Conservation (phyloP, 2,113 vertebrate species). For the Centrocercus urophasianus region DNA sequence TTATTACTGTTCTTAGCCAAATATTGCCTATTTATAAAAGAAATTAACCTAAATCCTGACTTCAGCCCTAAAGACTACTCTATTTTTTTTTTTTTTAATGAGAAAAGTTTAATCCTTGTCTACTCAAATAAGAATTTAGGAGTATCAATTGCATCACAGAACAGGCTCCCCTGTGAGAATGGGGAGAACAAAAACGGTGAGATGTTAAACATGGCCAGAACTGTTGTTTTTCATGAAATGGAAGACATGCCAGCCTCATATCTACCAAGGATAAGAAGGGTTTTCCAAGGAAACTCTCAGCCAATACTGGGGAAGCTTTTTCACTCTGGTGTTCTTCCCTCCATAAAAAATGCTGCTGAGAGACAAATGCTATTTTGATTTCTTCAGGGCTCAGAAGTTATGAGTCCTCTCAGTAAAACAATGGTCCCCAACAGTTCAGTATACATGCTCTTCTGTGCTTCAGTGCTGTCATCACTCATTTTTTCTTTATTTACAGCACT, state of each 20-base stretch:
- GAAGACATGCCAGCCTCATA: not conserved
- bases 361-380: not conserved
- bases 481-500: not conserved
- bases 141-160: not conserved
- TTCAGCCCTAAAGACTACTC: not conserved
- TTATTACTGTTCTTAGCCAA: not conserved
- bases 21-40: not conserved
- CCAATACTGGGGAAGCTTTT: not conserved
- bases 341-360: not conserved
- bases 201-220: accelerated
- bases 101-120: not conserved
- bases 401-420: not conserved
- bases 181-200: not conserved
- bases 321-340: not conserved
- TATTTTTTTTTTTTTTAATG: not conserved
- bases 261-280: accelerated
- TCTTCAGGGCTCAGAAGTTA: not conserved
- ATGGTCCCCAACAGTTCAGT: not conserved
- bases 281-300: not conserved
- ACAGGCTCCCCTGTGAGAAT: not conserved
- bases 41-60: not conserved
- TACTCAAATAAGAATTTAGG: not conserved
- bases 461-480: not conserved
- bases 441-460: not conserved
- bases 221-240: not conserved